Conservation (phyloP, 2,888 invertebrate genomes). For the Melinopterus prodromus region DNA sequence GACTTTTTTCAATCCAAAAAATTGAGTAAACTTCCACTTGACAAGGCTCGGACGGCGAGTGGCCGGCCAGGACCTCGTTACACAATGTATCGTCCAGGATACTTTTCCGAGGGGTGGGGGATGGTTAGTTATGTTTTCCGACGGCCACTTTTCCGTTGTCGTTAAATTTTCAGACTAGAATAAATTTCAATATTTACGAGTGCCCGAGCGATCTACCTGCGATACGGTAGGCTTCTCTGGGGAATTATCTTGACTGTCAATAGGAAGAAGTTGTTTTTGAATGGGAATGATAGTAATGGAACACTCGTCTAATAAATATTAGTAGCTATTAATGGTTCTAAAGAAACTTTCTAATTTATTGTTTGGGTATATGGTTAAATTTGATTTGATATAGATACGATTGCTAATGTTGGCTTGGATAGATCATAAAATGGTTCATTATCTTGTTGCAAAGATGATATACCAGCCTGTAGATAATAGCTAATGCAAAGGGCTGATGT, state of each 20-base stretch:
- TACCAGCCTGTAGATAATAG: no score
- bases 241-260: background rate
- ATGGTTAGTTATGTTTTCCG: conserved; percentile 15
- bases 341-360: no score
- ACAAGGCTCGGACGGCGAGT: conserved; percentile 52
- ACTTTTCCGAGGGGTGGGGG: background rate
- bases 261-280: background rate
- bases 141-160: conserved; percentile 17
- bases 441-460: no score
- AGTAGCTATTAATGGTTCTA: no score
- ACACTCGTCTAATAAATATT: no score
- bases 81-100: conserved; percentile 23
- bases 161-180: conserved; percentile 24
- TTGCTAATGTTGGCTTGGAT: no score
- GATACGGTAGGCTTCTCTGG: background rate
- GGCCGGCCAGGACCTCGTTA: conserved; percentile 54
- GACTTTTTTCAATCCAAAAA: conserved; percentile 41
- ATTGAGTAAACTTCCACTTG: conserved; percentile 59
- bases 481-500: no score
- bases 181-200: conserved; percentile 18
- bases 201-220: background rate
- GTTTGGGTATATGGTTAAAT: no score
- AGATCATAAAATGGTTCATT: no score
- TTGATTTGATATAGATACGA: no score
- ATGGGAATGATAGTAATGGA: no score